A percentile compares a stretch with the other conserved stretches of the same genome.
Evolutionary conservation across 2,113 vertebrate species (phyloP).

Genomic region (Vulpes ferrilata): DNA sequence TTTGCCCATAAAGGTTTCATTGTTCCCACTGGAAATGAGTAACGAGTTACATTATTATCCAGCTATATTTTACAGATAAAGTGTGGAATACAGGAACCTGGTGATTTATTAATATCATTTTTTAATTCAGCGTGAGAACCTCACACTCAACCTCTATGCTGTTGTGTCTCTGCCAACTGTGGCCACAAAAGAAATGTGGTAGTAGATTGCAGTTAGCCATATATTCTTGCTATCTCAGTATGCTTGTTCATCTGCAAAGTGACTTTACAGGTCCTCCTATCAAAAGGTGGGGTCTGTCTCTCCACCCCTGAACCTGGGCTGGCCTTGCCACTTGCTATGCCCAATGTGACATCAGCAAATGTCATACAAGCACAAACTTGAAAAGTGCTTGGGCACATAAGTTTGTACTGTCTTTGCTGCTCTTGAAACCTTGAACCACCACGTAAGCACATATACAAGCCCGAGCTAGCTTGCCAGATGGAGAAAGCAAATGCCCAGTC

Average conservation of each 20-base stretch:
- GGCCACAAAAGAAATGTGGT: slow-evolving; percentile 28
- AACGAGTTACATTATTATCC: slow-evolving; percentile 67
- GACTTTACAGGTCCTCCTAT: not conserved
- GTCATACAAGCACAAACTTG: not conserved
- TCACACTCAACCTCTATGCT: not conserved
- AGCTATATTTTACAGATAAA: slow-evolving; percentile 30
- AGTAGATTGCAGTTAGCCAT: not conserved
- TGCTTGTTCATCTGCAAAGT: not conserved
- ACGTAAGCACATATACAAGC: not conserved
- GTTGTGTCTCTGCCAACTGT: not conserved
- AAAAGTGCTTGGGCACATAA: not conserved
- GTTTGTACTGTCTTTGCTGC: not conserved
- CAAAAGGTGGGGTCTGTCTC: slow-evolving; percentile 35
- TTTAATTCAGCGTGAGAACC: slow-evolving; percentile 40
- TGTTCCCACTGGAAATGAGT: slow-evolving; percentile 59
- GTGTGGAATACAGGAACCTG: slow-evolving; percentile 7
- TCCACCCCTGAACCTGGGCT: not conserved
- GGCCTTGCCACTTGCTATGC: slow-evolving; percentile 7
- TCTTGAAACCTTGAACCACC: not conserved
- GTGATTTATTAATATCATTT: slow-evolving; percentile 30
- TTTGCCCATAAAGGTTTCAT: slow-evolving; percentile 54
- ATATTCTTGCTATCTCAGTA: not conserved
- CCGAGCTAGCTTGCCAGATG: not conserved
- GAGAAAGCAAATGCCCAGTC: slow-evolving; percentile 18
- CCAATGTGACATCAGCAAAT: not conserved